Evolutionary conservation across 2,113 vertebrate species (phyloP), one percentile per base, ranked within the genome.

Genomic region (Rhegmatorhina hoffmannsi): DNA sequence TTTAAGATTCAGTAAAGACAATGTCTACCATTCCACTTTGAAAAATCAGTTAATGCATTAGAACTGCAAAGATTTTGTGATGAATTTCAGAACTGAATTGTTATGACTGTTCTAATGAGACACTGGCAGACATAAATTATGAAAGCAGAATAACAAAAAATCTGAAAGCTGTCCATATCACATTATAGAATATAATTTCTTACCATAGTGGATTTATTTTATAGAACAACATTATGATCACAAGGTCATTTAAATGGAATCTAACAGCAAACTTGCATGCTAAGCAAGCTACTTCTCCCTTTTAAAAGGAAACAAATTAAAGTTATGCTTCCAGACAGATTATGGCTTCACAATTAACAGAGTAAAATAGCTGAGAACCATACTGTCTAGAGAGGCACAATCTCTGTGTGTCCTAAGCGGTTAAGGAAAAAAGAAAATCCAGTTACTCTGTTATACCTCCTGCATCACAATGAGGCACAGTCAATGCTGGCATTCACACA

Each of bases 401-500:
- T 53, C 43, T 66, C 69, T 84, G 40, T 60, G 38, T 80, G n/a
- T 67, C 33, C 50, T 47, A 25, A 58, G 46, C 67, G 26, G 14
- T 38, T 20, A 34, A 28, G 26, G 47, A 3, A 12, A 91, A 94
- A 80, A 38, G 47, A 95, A 90, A 94, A 90, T 38, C 55, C 82
- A 76, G 74, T 58, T 73, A 73, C 36, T 80, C 46, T 63, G 9
- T 85, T 63, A 77, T 31, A 47, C 26, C 63, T 66, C 67, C 75
- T 88, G 82, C 93, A 95, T 95, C 29, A 33, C 79, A 94, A 91
- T 80, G 84, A 96, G 81, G 78, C 43, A 50, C 34, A 67, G 55
- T 63, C 63, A 91, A 70, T 74, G 84, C 50, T 77, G 63, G 53
- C 87, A 93, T 91, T 95, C 50, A 80, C 53, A 64, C 20, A 83